phyloP scores from a whole-genome alignment of 1,140 invertebrate species.

The Drosophila repletoides region DNA sequence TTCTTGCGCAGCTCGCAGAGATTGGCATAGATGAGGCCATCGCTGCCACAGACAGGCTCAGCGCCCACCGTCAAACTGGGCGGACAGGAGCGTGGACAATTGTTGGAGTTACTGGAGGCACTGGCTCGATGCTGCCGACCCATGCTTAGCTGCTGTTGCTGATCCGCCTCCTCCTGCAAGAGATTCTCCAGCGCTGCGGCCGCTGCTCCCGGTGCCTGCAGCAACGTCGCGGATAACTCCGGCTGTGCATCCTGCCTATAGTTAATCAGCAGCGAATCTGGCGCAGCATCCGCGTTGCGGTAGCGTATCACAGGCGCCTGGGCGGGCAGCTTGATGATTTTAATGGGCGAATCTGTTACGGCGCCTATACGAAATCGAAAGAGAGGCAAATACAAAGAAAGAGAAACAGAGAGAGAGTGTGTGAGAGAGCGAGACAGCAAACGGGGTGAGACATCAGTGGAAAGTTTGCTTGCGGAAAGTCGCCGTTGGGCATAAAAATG shows the following conservation, averaged over 20 bases:
- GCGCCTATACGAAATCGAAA: slow-evolving; percentile 53
- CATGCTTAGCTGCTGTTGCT: slow-evolving; percentile 51
- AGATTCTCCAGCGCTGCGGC: slow-evolving; percentile 61
- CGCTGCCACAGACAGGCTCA: slow-evolving; percentile 93
- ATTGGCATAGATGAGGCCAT: slow-evolving; percentile 93
- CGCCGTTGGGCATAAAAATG: slow-evolving; percentile 56
- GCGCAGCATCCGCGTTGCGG: slow-evolving; percentile 61
- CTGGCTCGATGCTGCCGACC: slow-evolving; percentile 67
- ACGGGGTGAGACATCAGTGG: background rate
- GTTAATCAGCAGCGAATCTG: slow-evolving; percentile 67
- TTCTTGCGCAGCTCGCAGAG: slow-evolving; percentile 96
- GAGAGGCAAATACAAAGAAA: background rate
- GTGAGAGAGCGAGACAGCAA: background rate
- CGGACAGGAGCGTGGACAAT: slow-evolving; percentile 91
- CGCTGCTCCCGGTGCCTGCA: slow-evolving; percentile 60
- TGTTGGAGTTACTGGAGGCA: slow-evolving; percentile 71
- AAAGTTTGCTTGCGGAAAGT: slow-evolving; percentile 53
- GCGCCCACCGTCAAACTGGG: slow-evolving; percentile 85
- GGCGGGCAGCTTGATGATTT: slow-evolving; percentile 72
- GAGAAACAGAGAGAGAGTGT: background rate
- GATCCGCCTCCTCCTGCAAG: slow-evolving; percentile 58
- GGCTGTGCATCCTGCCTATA: slow-evolving; percentile 65
- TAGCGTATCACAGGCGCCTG: slow-evolving; percentile 77
- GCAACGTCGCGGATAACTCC: slow-evolving; percentile 48
- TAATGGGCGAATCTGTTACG: slow-evolving; percentile 76